Evolutionary conservation across 2,113 vertebrate species (phyloP), one percentile per base, ranked within the genome.

Genomic region (Prinia subflava): DNA sequence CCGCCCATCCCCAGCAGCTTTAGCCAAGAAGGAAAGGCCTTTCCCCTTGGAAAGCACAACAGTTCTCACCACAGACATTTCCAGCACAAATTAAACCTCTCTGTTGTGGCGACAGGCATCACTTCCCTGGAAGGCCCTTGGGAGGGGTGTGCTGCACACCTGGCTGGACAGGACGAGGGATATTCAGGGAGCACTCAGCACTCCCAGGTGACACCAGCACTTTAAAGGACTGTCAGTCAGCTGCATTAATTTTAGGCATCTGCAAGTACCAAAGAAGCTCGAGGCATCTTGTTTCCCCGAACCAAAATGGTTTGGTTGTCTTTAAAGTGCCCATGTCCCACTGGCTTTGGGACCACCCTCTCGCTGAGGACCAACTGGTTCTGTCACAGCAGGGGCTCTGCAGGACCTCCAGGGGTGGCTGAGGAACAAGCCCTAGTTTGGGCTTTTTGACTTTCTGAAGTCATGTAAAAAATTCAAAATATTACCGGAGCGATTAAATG

Each of bases 311-410:
- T 56, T 13, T 56, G 13, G 3, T 11, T 3, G 2, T 31, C 39
- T 41, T 69, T n/a, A 7, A 46, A 1, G 50, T 15, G 39, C 33
- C 33, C 8, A 0, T 6, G 35, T 5, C 18, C n/a, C 1, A 1
- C 1, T 18, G 2, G 2, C 41, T 57, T 31, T 14, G n/a, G 69
- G 50, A 73, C 21, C 30, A 11, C 12, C 9, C 0, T 15, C 20
- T 10, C 4, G 3, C 47, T 0, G 1, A 59, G 35, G 35, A 57
- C 28, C 6, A 10, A 30, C 8, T 5, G 8, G 20, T 9, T 24
- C 42, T 23, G 8, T 5, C 8, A 10, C 10, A 31, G 52, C 5
- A 1, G n/a, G 35, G 31, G 20, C 53, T 62, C 33, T 42, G 28
- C 52, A 35, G 37, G 42, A 59, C 25, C 30, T 15, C 73, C 49